Percentiles rank a stretch among this genome's conserved stretches.
These are phyloP conservation scores for Procambarus virginalis DNA, from an alignment of 1,140 invertebrate species.

Conservation along the genomic window DNA sequence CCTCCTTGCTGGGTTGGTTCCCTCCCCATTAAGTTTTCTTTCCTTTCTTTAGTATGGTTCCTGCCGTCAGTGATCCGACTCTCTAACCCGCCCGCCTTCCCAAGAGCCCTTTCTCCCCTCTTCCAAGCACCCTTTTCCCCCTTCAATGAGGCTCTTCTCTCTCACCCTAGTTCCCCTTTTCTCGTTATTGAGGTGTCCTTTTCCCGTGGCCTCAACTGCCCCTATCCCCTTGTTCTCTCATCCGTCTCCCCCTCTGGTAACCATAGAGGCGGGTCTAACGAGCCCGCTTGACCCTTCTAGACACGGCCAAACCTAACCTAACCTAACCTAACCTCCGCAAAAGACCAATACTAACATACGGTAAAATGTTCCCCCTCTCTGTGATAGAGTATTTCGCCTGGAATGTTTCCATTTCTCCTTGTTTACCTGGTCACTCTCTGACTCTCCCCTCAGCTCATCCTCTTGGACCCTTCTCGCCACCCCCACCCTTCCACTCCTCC, in stretches of 20 bases:
- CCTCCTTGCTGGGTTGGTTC: too few species aligned
- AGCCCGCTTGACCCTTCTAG: background rate
- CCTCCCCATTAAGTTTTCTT: too few species aligned
- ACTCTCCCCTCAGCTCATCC: background rate
- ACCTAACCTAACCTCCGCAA: background rate
- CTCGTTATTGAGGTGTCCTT: too few species aligned
- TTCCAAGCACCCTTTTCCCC: too few species aligned
- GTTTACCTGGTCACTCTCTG: background rate
- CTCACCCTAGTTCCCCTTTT: too few species aligned
- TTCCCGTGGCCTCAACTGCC: too few species aligned
- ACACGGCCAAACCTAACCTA: background rate
- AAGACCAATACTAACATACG: background rate
- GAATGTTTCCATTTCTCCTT: background rate
- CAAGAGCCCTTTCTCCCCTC: too few species aligned
- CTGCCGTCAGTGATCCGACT: too few species aligned
- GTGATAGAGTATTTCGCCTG: background rate
- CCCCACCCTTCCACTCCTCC: background rate
- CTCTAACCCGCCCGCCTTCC: too few species aligned
- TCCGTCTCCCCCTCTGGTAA: background rate
- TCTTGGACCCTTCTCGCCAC: background rate
- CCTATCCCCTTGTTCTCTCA: background rate
- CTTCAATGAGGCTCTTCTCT: too few species aligned
- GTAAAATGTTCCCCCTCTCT: background rate
- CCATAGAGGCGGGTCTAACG: background rate
- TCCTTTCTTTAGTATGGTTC: too few species aligned